A percentile compares a stretch with the other conserved stretches of the same genome.
Evolutionary conservation across 2,797 vertebrate genomes (phyloP).

Genomic region (Bovichtus diacanthus): DNA sequence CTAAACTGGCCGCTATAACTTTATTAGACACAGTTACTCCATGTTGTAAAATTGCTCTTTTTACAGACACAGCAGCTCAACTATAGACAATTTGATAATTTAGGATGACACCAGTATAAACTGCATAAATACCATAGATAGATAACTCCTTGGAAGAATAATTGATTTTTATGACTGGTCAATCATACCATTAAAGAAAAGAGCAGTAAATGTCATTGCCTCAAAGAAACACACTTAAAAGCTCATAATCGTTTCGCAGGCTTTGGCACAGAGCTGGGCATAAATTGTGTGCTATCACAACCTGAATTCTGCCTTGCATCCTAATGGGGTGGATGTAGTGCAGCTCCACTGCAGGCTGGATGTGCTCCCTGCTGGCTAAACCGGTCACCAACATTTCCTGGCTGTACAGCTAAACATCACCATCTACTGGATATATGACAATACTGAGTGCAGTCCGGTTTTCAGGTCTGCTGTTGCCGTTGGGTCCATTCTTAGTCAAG

Average conservation of each 20-base stretch:
- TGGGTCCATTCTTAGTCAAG: background rate
- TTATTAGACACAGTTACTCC: slow-evolving; percentile 6
- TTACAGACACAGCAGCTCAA: background rate
- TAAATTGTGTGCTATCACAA: slow-evolving; percentile 41
- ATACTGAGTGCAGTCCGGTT: background rate
- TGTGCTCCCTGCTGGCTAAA: slow-evolving; percentile 31
- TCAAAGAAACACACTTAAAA: slow-evolving; percentile 57
- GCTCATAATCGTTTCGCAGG: slow-evolving; percentile 47
- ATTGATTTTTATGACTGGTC: slow-evolving; percentile 28
- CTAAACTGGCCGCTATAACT: background rate
- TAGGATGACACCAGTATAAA: background rate
- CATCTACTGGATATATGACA: slow-evolving; percentile 37
- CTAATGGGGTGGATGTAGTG: background rate
- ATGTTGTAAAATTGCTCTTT: background rate
- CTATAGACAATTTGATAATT: background rate
- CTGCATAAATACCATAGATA: background rate
- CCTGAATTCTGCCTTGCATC: slow-evolving; percentile 18
- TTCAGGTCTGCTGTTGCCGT: background rate
- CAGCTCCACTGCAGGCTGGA: background rate
- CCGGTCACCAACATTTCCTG: background rate
- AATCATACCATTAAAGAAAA: slow-evolving; percentile 26
- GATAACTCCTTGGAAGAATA: slow-evolving; percentile 10
- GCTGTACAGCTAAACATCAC: slow-evolving; percentile 12
- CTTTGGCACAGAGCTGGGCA: slow-evolving; percentile 44
- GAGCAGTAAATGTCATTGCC: slow-evolving; percentile 45